A percentile compares a stretch with the other conserved stretches of the same genome.
Evolutionary conservation across 2,797 vertebrate species (phyloP).

Genomic region (Sciaenops ocellatus): DNA sequence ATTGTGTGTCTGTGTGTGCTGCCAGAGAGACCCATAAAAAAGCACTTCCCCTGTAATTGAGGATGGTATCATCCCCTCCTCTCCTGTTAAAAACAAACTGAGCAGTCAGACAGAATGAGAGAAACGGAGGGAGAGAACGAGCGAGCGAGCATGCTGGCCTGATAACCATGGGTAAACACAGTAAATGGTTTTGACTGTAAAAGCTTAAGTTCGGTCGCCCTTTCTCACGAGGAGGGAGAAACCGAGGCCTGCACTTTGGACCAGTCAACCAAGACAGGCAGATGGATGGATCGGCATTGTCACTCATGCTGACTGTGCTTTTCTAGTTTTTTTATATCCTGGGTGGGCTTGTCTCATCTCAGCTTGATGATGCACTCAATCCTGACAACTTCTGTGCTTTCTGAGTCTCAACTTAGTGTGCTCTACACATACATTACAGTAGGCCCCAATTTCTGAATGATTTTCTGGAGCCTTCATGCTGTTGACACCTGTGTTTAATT

Average conservation of each 20-base stretch:
- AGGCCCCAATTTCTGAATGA: constrained; percentile 35
- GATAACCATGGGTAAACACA: constrained; percentile 76
- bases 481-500: constrained; percentile 78
- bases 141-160: constrained; percentile 56
- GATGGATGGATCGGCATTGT: constrained; percentile 17
- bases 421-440: constrained; percentile 9
- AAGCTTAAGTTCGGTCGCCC: constrained; percentile 63
- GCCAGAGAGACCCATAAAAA: constrained; percentile 78
- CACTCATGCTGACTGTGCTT: background rate
- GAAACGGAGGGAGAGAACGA: constrained; percentile 41
- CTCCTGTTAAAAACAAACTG: constrained; percentile 76
- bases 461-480: constrained; percentile 44
- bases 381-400: background rate
- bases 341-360: constrained; percentile 18
- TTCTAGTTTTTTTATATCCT: constrained; percentile 4
- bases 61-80: constrained; percentile 76
- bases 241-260: constrained; percentile 12
- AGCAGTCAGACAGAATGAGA: constrained; percentile 61
- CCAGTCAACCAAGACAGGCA: constrained; percentile 10
- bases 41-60: constrained; percentile 84
- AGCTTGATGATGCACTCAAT: background rate
- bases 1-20: constrained; percentile 54
- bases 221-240: constrained; percentile 77
- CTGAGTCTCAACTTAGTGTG: background rate
- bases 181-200: constrained; percentile 77